Evolutionary conservation across 2,797 vertebrate species (phyloP).

Genomic region (Pangasius djambal): DNA sequence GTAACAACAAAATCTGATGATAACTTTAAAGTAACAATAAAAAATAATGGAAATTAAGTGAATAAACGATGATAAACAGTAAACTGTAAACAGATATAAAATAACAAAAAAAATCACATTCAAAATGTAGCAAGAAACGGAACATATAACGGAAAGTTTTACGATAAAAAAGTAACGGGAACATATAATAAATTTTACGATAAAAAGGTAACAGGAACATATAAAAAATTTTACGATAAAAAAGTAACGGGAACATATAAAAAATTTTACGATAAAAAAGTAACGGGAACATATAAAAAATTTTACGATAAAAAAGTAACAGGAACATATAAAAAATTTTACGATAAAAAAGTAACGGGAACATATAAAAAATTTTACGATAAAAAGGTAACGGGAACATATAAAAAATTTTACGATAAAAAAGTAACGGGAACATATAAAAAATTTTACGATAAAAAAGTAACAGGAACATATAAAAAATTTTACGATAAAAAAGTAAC

Average conservation of each 20-base stretch:
- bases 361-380: background rate
- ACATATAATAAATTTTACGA: background rate
- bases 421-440: background rate
- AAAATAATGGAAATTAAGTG: no score
- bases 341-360: background rate
- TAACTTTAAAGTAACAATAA: no score
- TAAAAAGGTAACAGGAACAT: background rate
- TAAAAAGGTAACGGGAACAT: background rate
- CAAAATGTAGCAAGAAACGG: no score
- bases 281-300: background rate
- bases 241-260: background rate
- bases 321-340: background rate
- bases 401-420: background rate
- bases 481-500: background rate
- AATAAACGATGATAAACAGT: no score
- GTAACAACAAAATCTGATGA: background rate
- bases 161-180: background rate
- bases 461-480: background rate
- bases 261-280: background rate
- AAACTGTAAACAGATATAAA: background rate
- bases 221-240: no score
- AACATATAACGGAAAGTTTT: no score
- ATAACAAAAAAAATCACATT: background rate
- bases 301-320: background rate
- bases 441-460: background rate